These are phyloP conservation scores for Drosophila dives DNA, from an alignment of 2,888 invertebrate genomes.

Conservation along the genomic window DNA sequence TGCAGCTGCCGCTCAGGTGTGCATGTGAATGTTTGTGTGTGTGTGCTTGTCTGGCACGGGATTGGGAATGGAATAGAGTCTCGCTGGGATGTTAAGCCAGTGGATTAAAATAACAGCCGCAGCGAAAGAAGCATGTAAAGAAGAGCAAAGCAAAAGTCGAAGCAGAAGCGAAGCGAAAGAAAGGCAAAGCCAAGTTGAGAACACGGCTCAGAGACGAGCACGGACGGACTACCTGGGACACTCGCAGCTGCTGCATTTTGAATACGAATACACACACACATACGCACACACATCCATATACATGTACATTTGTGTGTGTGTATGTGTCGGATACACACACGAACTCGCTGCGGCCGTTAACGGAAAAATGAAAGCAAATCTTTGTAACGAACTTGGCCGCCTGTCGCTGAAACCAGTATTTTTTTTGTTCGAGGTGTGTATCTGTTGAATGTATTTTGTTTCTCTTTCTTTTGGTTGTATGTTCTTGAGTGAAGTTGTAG, in stretches of 20 bases:
- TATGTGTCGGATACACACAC: constrained; percentile 38
- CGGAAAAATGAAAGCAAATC: constrained; percentile 80
- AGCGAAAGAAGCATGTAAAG: constrained; percentile 39
- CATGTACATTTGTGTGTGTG: neutral
- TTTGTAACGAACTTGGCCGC: constrained; percentile 70
- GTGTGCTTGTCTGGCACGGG: constrained; percentile 37
- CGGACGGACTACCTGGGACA: constrained; percentile 48
- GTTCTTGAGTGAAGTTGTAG: constrained; percentile 50
- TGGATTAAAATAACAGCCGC: constrained; percentile 69
- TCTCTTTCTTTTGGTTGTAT: neutral
- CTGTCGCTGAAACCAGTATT: constrained; percentile 70
- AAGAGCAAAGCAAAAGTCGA: constrained; percentile 9
- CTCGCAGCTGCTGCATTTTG: constrained; percentile 40
- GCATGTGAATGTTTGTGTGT: constrained; percentile 7
- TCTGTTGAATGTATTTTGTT: constrained; percentile 57
- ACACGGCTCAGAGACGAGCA: constrained; percentile 27
- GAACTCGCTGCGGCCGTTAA: constrained; percentile 54
- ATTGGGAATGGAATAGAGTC: constrained; percentile 26
- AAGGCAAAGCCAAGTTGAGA: constrained; percentile 60
- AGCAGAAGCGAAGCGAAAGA: constrained; percentile 14
- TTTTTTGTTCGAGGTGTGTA: constrained; percentile 64
- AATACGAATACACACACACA: constrained; percentile 7
- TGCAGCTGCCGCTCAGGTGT: constrained; percentile 66
- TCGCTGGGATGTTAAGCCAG: constrained; percentile 52
- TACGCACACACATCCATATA: constrained; percentile 20